Percentiles rank a stretch among this genome's conserved stretches.
phyloP scores from a whole-genome alignment of 92 coral and sea anemone genomes.

The Umimayanthus kanabou region DNA sequence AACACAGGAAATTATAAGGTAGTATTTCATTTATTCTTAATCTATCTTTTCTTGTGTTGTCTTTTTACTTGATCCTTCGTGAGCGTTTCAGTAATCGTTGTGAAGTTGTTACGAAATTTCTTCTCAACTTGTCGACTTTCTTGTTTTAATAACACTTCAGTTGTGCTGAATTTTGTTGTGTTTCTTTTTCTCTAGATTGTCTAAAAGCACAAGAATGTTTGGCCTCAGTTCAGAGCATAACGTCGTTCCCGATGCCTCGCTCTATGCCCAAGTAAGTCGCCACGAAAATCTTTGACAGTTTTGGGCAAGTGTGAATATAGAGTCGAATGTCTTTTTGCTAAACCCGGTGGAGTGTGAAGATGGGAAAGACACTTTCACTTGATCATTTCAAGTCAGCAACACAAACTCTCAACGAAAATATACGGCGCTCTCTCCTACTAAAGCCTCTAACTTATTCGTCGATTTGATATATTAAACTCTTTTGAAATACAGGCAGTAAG shows the following conservation, averaged over 20 bases:
- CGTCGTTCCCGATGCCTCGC: conserved; percentile 96
- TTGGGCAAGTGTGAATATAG: conserved; percentile 16
- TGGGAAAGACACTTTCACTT: conserved; percentile 23
- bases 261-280: conserved; percentile 89
- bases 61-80: background rate
- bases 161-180: conserved; percentile 28
- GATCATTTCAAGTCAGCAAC: conserved; percentile 27
- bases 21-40: background rate
- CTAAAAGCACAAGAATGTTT: conserved; percentile 64
- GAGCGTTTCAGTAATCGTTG: conserved; percentile 14
- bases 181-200: conserved; percentile 34
- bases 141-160: conserved; percentile 28
- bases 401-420: background rate
- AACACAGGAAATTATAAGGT: conserved; percentile 33
- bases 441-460: background rate
- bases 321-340: conserved; percentile 29
- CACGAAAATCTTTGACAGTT: background rate
- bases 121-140: conserved; percentile 11
- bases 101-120: conserved; percentile 31
- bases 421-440: background rate
- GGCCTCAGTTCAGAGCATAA: conserved; percentile 79
- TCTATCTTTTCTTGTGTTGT: background rate
- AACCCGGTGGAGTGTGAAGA: conserved; percentile 21
- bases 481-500: background rate
- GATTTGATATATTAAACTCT: background rate